Base-by-base conservation (phyloP, 2,113 vertebrate species). In the Corydoras maculifer region DNA sequence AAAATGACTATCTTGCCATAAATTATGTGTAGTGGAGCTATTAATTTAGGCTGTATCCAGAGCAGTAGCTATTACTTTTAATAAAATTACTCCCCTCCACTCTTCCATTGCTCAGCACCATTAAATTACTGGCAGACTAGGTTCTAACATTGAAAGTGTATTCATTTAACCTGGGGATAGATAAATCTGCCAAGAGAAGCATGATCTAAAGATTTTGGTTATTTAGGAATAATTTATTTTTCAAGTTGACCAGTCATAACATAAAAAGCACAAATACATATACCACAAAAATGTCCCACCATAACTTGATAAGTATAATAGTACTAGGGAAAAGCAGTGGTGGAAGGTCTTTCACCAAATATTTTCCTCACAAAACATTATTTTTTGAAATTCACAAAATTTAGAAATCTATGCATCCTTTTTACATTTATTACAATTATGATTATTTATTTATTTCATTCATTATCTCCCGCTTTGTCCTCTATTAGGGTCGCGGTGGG, bases 191-290 rank as follows among this genome's bases (percentile, higher is more conserved):
- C 80, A 80, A 80, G 81, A 81, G 76, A 62, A 32, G 77, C 73
- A 83, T 67, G 70, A 75, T 80, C 57, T 63, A 71, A 79, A 84
- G 79, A 70, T 69, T 31, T 50, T 72, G 58, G 63, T 75, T 72
- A 59, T 75, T 77, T 70, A 61, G 69, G 66, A 65, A 62, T 72
- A 31, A 82, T 69, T 74, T 63, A 35, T 58, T 8, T 65, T 80
- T 66, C 5, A 10, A 66, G 62, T 66, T n/a, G 65, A 55, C 25
- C 64, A 55, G 30, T 62, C 49, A 55, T 62, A 12, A n/a, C 14
- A 55, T 53, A 70, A 6, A 14, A 62, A 35, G 35, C 35, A 43
- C 1, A 43, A 43, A 43, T 43, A 43, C 7, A 43, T 43, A 43
- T 4, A 35, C 32, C 7, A 35, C 32, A 4, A 35, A 35, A 35